Evolutionary conservation across 1,140 invertebrate species (phyloP).

Genomic region (Brachionus plicatilis): DNA sequence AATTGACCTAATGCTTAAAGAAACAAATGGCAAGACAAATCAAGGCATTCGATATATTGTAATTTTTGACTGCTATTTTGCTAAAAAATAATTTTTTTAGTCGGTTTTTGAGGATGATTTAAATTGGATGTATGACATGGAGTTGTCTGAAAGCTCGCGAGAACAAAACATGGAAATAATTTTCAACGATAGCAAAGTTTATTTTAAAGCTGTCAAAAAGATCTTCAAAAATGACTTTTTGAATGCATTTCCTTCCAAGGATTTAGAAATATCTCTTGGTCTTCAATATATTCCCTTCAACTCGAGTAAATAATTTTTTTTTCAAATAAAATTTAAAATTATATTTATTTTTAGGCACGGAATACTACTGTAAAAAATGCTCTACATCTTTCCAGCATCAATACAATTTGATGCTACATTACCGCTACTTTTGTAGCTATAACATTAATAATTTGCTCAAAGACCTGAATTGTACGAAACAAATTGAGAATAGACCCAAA

Average conservation of each 20-base stretch:
- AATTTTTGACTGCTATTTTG: not conserved
- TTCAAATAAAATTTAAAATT: not conserved
- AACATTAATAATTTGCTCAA: conserved; percentile 16
- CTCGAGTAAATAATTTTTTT: not conserved
- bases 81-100: not conserved
- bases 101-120: not conserved
- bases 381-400: not conserved
- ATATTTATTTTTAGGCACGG: not conserved
- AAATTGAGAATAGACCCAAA: not conserved
- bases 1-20: not conserved
- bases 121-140: conserved; percentile 27
- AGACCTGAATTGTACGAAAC: not conserved
- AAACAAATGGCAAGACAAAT: not conserved
- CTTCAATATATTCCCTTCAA: conserved; percentile 16
- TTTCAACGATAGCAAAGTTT: conserved; percentile 28
- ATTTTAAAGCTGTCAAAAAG: conserved; percentile 2
- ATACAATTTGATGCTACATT: conserved; percentile 25
- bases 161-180: conserved; percentile 40
- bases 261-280: conserved; percentile 36
- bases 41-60: not conserved
- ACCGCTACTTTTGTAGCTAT: conserved; percentile 14
- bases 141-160: not conserved
- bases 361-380: conserved; percentile 28
- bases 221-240: not conserved
- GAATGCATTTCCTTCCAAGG: conserved; percentile 32